Conservation (phyloP, 23 tunicate species). For the Ascidia mentula region DNA sequence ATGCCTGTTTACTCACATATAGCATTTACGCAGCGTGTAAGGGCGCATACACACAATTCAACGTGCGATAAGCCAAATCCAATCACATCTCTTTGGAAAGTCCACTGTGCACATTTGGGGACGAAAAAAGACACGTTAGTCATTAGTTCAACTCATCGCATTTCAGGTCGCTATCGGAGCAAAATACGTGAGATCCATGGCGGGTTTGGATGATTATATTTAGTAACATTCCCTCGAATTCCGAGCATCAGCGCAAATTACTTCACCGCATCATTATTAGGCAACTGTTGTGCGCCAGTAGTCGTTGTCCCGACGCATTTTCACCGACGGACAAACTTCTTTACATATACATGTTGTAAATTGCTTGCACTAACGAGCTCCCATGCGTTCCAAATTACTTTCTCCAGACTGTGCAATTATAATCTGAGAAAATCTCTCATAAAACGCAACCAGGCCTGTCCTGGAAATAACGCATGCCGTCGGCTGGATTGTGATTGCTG, state of each 20-base stretch:
- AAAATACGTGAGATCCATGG: slow-evolving; percentile 9
- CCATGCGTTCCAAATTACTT: background rate
- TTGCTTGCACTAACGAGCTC: background rate
- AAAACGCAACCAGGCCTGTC: no score
- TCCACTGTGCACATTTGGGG: background rate
- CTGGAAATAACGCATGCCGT: no score
- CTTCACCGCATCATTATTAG: background rate
- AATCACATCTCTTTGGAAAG: no score
- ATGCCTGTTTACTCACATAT: no score
- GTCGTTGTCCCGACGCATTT: background rate
- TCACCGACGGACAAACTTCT: no score
- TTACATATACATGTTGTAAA: slow-evolving; percentile 7
- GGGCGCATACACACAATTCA: no score
- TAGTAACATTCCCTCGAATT: slow-evolving; percentile 2
- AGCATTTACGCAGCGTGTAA: no score
- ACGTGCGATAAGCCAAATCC: no score
- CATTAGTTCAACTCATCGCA: background rate
- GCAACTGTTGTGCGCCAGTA: background rate
- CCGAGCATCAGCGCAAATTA: slow-evolving; percentile 2
- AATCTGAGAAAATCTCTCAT: no score
- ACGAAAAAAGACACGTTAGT: background rate
- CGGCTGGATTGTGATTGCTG: no score
- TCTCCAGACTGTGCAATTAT: no score
- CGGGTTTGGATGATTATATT: background rate
- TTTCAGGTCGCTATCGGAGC: background rate